Evolutionary conservation across 30 jellyfish, hydroid and myxozoan genomes (phyloP), one percentile per base, ranked within the genome.

Genomic region (Pseudorhiza aurosa): DNA sequence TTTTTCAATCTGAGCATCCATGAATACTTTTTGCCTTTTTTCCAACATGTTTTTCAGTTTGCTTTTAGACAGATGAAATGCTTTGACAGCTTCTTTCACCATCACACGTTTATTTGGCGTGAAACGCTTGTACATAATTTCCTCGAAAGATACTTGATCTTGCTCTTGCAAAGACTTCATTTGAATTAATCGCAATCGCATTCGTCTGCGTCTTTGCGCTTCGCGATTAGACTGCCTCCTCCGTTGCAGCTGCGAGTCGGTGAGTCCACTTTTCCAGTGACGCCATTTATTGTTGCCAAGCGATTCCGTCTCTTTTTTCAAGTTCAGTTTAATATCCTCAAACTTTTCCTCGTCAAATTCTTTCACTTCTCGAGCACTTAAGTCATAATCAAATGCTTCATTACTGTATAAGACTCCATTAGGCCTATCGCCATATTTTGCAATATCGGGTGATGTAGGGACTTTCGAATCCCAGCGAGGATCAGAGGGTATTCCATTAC

Each of bases 191-290:
- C 90, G 74, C 65, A 93, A 60, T 8, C 98, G 67, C 69, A 96
- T 87, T 25, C 98, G 72, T 46, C 98, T 68, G 14, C 98, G 91
- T 26, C 98, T 58, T 55, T 93, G 98, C 2, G 98, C 98, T 62
- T 93, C 98, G 17, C 98, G 93, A 24, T 93, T 93, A 9, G 98
- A 93, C 73, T 87, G 86, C 30, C 98, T 73, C 24, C 98, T 36
- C 15, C 98, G 72, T 49, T 93, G 97, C 15, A 93, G 78, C 72
- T 93, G 98, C 17, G 81, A 95, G 27, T 57, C 91, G 28, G 96
- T 60, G 8, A 89, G 65, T 25, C 92, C 88, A 50, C 85, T 71
- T 56, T 73, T 81, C 85, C 91, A 81, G 24, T 51, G 76, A 7
- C 84, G 80, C 95, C 91, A 86, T 68, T 49, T 65, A 18, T 58